A percentile compares a stretch with the other conserved stretches of the same genome.
phyloP scores from a whole-genome alignment of 2,113 vertebrate genomes.

The Dasyornis broadbenti region DNA sequence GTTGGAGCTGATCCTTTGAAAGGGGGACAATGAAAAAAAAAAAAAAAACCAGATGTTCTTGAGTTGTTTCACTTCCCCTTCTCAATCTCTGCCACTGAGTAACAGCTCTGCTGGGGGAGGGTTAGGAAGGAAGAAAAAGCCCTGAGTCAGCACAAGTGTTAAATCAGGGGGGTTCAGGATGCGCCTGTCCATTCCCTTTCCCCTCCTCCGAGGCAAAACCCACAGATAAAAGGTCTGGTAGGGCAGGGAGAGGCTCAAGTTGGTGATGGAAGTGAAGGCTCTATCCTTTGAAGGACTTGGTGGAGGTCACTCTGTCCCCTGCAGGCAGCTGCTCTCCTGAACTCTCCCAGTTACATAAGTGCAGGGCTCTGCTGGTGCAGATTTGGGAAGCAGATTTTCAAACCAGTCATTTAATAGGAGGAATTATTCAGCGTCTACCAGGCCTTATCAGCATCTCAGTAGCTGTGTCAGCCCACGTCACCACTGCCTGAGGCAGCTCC shows the following conservation, averaged over 20 bases:
- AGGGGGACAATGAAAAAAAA: background rate
- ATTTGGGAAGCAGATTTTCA: background rate
- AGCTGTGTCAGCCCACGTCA: background rate
- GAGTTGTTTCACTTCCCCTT: background rate
- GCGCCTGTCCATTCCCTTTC: background rate
- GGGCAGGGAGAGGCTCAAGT: background rate
- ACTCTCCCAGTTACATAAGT: background rate
- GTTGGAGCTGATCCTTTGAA: background rate
- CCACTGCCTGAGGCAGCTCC: background rate
- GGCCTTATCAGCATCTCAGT: background rate
- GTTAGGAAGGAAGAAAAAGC: background rate
- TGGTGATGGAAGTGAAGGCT: background rate
- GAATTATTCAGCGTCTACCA: background rate
- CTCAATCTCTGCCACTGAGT: background rate
- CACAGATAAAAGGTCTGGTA: background rate
- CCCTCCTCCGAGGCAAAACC: background rate
- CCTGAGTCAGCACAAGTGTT: background rate
- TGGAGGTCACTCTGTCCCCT: background rate
- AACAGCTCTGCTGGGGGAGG: background rate
- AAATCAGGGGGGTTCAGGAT: background rate
- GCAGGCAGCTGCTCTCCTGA: background rate
- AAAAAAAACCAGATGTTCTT: background rate
- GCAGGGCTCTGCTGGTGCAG: background rate
- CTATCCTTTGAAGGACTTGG: background rate
- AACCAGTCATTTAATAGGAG: background rate